Conservation (phyloP, 2,113 vertebrate genomes). For the Ammodytes marinus region DNA sequence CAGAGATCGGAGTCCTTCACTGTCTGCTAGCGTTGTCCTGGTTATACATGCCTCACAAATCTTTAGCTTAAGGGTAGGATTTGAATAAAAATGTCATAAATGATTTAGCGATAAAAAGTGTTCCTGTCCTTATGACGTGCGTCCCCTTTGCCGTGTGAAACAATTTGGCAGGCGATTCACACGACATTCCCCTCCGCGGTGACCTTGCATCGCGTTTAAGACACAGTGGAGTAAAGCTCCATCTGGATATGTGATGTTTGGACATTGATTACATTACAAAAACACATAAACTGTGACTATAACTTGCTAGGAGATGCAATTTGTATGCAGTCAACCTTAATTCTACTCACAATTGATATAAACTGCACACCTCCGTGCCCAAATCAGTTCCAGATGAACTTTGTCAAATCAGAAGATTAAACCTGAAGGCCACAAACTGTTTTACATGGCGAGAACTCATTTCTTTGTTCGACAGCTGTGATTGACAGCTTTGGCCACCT, state of each 20-base stretch:
- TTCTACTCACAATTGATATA: background rate
- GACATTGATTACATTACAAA: background rate
- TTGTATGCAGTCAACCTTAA: background rate
- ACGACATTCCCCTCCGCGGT: conserved; percentile 4
- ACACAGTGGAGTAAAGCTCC: background rate
- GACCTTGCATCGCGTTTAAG: conserved; percentile 50
- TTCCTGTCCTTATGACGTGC: conserved; percentile 20
- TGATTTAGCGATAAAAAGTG: conserved; percentile 63
- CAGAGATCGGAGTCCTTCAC: conserved; percentile 69
- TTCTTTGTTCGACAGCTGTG: conserved; percentile 8
- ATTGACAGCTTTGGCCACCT: conserved; percentile 17
- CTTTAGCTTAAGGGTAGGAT: conserved; percentile 57
- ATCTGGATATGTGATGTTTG: conserved; percentile 5
- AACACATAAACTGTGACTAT: background rate
- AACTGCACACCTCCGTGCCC: background rate
- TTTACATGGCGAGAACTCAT: conserved; percentile 2
- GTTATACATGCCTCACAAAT: conserved; percentile 74
- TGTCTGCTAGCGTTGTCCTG: conserved; percentile 61
- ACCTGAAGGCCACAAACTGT: conserved; percentile 16
- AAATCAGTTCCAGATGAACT: background rate
- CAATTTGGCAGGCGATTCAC: conserved; percentile 44
- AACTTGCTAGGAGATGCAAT: background rate
- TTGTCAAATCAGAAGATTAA: conserved; percentile 25
- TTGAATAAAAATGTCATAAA: conserved; percentile 69
- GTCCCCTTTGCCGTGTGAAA: conserved; percentile 23